Percentiles rank a stretch among this genome's conserved stretches.
Evolutionary conservation across 2,888 invertebrate species (phyloP).

Genomic region (Volucella inanis): DNA sequence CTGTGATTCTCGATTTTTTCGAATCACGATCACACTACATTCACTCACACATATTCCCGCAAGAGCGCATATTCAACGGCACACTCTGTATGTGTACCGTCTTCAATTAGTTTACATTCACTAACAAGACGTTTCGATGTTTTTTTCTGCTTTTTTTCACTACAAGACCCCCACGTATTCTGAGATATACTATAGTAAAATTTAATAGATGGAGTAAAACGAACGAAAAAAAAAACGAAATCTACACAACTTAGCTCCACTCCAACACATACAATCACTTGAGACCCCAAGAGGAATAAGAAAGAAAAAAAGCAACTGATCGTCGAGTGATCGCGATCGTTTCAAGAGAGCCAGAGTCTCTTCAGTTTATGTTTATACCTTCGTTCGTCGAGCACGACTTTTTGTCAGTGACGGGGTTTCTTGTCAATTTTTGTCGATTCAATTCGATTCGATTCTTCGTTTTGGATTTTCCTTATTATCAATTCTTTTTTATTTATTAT

Average conservation of each 20-base stretch:
- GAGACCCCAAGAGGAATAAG: conserved; percentile 50
- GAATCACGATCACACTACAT: conserved; percentile 54
- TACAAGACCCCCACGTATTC: conserved; percentile 63
- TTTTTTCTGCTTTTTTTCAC: conserved; percentile 23
- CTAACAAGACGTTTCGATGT: conserved; percentile 65
- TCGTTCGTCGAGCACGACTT: conserved; percentile 71
- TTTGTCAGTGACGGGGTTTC: conserved; percentile 53
- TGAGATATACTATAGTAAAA: conserved; percentile 54
- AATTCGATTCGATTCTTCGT: not conserved
- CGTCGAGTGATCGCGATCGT: conserved; percentile 46
- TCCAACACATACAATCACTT: conserved; percentile 29
- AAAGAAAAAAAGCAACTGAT: conserved; percentile 42
- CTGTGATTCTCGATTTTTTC: conserved; percentile 49
- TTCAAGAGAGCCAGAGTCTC: conserved; percentile 68
- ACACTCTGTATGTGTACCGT: conserved; percentile 26
- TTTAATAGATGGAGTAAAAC: conserved; percentile 56
- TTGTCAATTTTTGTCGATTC: conserved; percentile 1
- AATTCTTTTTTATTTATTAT: not conserved
- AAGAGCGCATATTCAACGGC: not conserved
- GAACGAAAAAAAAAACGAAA: conserved; percentile 20
- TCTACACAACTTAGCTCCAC: conserved; percentile 44
- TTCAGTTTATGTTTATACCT: conserved; percentile 75
- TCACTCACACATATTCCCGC: conserved; percentile 11
- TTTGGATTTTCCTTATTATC: too few species aligned
- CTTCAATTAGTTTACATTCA: conserved; percentile 73